phyloP scores from a whole-genome alignment of 2,888 invertebrate genomes.

The Volucella zonaria region DNA sequence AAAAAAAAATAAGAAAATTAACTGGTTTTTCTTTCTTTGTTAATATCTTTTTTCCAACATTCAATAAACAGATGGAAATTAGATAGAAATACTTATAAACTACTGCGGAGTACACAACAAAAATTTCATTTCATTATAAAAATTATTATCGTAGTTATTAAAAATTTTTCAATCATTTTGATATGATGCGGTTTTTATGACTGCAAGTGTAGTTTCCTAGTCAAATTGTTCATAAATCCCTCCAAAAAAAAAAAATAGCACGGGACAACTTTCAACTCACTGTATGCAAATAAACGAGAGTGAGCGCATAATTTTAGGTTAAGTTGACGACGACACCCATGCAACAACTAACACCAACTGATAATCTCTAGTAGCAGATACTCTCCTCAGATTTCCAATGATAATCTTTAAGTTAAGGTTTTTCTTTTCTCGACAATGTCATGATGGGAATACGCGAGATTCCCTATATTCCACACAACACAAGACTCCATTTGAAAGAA shows the following conservation, averaged over 20 bases:
- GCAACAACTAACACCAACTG: constrained; percentile 1
- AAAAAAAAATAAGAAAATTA: too few species aligned
- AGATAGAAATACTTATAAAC: too few species aligned
- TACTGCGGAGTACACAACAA: too few species aligned
- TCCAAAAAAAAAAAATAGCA: neutral
- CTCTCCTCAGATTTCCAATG: constrained; percentile 30
- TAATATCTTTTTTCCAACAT: too few species aligned
- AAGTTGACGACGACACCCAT: constrained; percentile 64
- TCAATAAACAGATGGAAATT: too few species aligned
- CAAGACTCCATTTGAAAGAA: constrained; percentile 59
- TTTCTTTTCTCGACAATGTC: neutral
- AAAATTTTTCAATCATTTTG: too few species aligned
- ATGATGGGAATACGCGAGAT: neutral
- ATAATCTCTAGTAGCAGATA: constrained; percentile 27
- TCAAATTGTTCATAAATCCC: neutral
- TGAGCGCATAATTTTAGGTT: constrained; percentile 63
- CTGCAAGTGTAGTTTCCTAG: too few species aligned
- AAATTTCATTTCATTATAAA: too few species aligned
- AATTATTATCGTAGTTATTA: too few species aligned
- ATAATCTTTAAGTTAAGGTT: constrained; percentile 18
- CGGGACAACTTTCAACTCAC: constrained; percentile 30
- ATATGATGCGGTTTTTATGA: too few species aligned
- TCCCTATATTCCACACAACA: constrained; percentile 7
- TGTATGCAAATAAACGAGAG: constrained; percentile 49
- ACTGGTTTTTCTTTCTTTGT: too few species aligned